Percentiles rank a stretch among this genome's conserved stretches.
Evolutionary conservation across 2,888 invertebrate species (phyloP).

Genomic region (Lepidocyrtinus sp.): DNA sequence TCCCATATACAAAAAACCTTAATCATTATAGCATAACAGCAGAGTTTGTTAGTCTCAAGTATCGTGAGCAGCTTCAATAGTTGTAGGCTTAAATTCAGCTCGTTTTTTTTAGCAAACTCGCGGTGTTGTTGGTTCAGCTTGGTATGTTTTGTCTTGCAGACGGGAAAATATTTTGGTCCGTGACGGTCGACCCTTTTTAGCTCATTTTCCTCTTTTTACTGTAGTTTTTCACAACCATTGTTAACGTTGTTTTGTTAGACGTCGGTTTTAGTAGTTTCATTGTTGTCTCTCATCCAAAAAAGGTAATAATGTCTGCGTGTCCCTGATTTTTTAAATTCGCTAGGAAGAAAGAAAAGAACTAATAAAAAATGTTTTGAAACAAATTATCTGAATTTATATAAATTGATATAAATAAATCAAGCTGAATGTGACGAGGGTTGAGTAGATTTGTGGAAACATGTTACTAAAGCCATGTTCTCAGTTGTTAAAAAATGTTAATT

Average conservation of each 20-base stretch:
- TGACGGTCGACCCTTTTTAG: conserved; percentile 54
- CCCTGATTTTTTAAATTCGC: background rate
- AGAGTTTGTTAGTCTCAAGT: background rate
- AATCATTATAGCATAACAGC: background rate
- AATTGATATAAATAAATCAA: too few species aligned
- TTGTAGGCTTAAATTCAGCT: background rate
- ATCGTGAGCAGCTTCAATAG: background rate
- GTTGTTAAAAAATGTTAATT: too few species aligned
- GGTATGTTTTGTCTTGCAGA: conserved; percentile 41
- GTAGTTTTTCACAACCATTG: background rate
- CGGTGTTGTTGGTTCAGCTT: conserved; percentile 14
- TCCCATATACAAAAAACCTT: background rate
- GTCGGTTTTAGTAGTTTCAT: background rate
- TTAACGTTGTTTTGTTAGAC: background rate
- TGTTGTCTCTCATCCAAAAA: background rate
- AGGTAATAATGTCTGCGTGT: background rate
- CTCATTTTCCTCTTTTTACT: conserved; percentile 20
- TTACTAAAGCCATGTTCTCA: too few species aligned
- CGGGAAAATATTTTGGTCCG: conserved; percentile 51
- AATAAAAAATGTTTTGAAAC: too few species aligned
- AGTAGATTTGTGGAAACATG: too few species aligned
- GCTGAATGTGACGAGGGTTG: too few species aligned
- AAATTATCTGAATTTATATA: too few species aligned
- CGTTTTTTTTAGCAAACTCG: conserved; percentile 1
- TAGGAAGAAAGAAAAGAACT: too few species aligned